phyloP scores from a whole-genome alignment of 2,113 vertebrate genomes.

The Smithornis capensis region DNA sequence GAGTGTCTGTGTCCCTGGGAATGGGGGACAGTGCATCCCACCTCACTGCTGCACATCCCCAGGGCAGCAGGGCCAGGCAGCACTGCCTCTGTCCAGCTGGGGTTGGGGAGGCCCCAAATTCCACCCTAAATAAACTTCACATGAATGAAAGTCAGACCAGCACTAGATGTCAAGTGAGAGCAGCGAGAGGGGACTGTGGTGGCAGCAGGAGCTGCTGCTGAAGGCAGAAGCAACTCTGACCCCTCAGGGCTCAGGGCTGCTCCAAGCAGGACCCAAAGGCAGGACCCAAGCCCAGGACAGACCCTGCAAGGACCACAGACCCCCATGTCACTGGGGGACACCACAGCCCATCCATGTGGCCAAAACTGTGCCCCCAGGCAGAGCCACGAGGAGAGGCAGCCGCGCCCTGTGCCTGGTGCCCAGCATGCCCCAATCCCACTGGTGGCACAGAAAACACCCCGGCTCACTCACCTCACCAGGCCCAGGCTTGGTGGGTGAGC shows the following conservation, averaged over 20 bases:
- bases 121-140: not conserved
- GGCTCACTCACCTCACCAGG: constrained; percentile 85
- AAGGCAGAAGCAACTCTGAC: not conserved
- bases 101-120: not conserved
- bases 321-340: not conserved
- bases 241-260: not conserved
- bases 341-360: rapidly evolving
- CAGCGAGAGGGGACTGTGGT: not conserved
- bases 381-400: not conserved
- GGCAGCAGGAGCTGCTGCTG: not conserved
- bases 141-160: rapidly evolving
- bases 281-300: not conserved
- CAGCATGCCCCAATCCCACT: rapidly evolving
- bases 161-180: rapidly evolving
- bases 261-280: not conserved
- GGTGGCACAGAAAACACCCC: not conserved
- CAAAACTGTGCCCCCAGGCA: not conserved
- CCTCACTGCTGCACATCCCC: not conserved
- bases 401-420: not conserved
- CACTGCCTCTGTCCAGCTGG: not conserved
- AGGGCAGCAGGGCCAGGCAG: not conserved
- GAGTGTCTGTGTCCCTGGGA: not conserved
- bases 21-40: not conserved
- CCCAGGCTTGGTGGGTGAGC: constrained; percentile 87
- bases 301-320: not conserved